Evolutionary conservation across 2,888 invertebrate genomes (phyloP).

Genomic region (Rhimphoctona megacephalus): DNA sequence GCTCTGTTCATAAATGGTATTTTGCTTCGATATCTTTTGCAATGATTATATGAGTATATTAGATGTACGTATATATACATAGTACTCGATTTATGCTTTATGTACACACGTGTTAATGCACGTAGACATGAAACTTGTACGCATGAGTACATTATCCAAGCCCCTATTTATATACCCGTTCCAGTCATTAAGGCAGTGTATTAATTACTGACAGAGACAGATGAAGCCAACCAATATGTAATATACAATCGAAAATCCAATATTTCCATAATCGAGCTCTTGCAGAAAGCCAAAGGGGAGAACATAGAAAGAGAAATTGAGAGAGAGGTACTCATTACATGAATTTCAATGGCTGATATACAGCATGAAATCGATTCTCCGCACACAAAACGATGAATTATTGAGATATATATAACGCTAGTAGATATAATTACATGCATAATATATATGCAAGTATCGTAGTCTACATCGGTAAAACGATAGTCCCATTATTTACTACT

Average conservation of each 20-base stretch:
- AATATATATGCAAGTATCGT: background rate
- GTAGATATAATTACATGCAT: constrained; percentile 16
- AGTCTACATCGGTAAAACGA: background rate
- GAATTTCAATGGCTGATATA: constrained; percentile 59
- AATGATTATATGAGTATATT: background rate
- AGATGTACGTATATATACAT: background rate
- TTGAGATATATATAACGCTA: constrained; percentile 18
- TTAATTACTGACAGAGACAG: constrained; percentile 59
- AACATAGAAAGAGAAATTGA: constrained; percentile 21
- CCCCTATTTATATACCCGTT: constrained; percentile 48
- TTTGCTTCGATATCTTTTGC: constrained; percentile 25
- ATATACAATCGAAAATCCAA: constrained; percentile 51
- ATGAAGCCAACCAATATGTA: constrained; percentile 25
- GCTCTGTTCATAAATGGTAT: constrained; percentile 51
- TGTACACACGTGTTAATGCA: constrained; percentile 22
- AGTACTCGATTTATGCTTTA: background rate
- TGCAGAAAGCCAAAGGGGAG: constrained; percentile 8
- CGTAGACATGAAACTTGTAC: constrained; percentile 7
- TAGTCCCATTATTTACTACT: background rate
- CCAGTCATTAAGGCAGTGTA: constrained; percentile 63
- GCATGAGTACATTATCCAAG: constrained; percentile 49
- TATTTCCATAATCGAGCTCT: constrained; percentile 33
- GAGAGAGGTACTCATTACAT: constrained; percentile 50
- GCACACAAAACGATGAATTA: constrained; percentile 39
- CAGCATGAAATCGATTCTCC: constrained; percentile 48